Conservation (phyloP, 1,140 invertebrate species). For the Drosophila saltans region DNA sequence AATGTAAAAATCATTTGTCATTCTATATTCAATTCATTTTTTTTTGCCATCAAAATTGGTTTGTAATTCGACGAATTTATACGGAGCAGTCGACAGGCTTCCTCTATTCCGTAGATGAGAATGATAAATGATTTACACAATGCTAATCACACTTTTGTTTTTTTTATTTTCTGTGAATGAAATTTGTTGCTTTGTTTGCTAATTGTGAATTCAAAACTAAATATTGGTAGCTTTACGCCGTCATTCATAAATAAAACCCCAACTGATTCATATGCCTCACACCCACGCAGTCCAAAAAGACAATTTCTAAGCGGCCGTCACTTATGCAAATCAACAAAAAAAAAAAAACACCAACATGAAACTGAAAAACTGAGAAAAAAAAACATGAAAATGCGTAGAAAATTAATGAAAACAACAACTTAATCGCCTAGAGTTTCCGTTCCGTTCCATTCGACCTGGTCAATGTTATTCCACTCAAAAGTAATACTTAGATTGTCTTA, state of each 20-base stretch:
- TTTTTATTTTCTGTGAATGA: slow-evolving; percentile 1
- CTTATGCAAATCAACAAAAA: slow-evolving; percentile 65
- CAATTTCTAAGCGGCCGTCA: slow-evolving; percentile 52
- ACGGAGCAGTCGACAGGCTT: slow-evolving; percentile 1
- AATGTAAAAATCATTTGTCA: background rate
- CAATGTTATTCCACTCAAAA: slow-evolving; percentile 50
- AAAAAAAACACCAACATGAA: slow-evolving; percentile 2
- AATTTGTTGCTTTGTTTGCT: slow-evolving; percentile 8
- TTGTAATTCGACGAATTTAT: slow-evolving; percentile 7
- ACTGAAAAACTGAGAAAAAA: background rate
- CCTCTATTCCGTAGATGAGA: background rate
- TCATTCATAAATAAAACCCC: slow-evolving; percentile 51
- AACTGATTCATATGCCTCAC: slow-evolving; percentile 49
- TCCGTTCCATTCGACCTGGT: slow-evolving; percentile 49
- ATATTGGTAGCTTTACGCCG: slow-evolving; percentile 25
- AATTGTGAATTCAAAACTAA: slow-evolving; percentile 18
- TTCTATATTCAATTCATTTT: background rate
- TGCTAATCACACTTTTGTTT: background rate
- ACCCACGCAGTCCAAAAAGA: slow-evolving; percentile 33
- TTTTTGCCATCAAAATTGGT: background rate
- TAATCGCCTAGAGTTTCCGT: slow-evolving; percentile 75
- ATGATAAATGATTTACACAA: slow-evolving; percentile 12
- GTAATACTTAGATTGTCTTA: slow-evolving; percentile 34
- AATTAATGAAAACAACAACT: slow-evolving; percentile 64
- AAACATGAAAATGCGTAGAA: slow-evolving; percentile 45